Evolutionary conservation across 2,113 vertebrate genomes (phyloP).

Genomic region (Strix aluco): DNA sequence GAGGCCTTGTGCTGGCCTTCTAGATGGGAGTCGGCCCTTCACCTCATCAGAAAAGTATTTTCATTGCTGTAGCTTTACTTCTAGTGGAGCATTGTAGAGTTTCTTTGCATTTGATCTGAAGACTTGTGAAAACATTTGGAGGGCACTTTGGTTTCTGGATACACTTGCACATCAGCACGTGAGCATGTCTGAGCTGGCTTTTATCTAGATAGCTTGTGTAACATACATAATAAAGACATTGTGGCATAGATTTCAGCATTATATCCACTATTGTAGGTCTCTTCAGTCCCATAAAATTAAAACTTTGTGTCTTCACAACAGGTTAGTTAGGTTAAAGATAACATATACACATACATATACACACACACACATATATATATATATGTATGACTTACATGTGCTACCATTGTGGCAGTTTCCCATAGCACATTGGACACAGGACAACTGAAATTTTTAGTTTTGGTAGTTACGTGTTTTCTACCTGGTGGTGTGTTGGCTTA

Average conservation of each 20-base stretch:
- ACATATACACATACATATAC: too few species aligned
- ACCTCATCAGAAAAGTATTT: background rate
- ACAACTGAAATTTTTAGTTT: background rate
- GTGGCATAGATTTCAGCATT: background rate
- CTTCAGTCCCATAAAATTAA: background rate
- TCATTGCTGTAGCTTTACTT: background rate
- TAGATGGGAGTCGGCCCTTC: accelerated
- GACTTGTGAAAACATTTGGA: background rate
- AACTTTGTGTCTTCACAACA: background rate
- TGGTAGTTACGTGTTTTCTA: accelerated
- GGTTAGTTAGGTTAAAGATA: background rate
- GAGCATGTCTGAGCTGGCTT: background rate
- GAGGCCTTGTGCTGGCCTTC: background rate
- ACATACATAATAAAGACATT: background rate
- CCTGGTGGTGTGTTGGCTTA: background rate
- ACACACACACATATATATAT: accelerated
- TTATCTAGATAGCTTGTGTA: background rate
- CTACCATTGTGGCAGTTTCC: background rate
- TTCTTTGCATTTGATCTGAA: background rate
- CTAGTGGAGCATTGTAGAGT: background rate
- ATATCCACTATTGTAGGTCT: background rate
- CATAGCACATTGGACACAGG: background rate
- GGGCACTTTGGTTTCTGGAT: background rate
- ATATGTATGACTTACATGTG: background rate
- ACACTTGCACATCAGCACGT: accelerated